Percentiles rank a stretch among this genome's conserved stretches.
phyloP scores from a whole-genome alignment of 2,113 vertebrate genomes.

The Glaucomys volans region DNA sequence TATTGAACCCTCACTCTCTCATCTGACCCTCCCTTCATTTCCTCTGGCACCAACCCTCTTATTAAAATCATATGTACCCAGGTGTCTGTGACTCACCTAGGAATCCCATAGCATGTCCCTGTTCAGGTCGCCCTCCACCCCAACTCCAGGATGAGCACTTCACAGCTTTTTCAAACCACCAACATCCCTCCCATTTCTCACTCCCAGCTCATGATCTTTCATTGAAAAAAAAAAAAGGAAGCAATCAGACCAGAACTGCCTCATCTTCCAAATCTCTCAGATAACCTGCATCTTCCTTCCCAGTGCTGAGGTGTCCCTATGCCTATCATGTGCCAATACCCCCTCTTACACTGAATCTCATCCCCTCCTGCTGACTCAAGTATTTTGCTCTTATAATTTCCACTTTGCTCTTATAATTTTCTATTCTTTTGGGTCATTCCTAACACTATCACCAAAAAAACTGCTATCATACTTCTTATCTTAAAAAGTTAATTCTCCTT shows the following conservation, averaged over 20 bases:
- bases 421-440: neutral
- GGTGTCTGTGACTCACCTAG: neutral
- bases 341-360: neutral
- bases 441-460: neutral
- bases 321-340: too few species aligned
- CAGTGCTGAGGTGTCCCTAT: neutral
- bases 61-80: neutral
- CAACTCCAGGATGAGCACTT: neutral
- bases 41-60: neutral
- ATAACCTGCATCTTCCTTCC: neutral
- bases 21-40: neutral
- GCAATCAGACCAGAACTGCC: neutral
- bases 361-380: neutral
- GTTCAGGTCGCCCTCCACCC: neutral
- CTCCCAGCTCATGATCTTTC: neutral
- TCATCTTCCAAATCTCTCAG: neutral
- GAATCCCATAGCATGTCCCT: neutral
- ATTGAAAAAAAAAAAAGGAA: neutral
- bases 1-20: neutral
- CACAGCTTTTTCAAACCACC: neutral
- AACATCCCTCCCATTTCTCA: neutral
- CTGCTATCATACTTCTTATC: neutral
- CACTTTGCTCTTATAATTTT: neutral
- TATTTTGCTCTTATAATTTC: neutral
- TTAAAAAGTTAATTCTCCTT: neutral